Conservation (phyloP, 2,113 vertebrate species). For the Vombatus ursinus region DNA sequence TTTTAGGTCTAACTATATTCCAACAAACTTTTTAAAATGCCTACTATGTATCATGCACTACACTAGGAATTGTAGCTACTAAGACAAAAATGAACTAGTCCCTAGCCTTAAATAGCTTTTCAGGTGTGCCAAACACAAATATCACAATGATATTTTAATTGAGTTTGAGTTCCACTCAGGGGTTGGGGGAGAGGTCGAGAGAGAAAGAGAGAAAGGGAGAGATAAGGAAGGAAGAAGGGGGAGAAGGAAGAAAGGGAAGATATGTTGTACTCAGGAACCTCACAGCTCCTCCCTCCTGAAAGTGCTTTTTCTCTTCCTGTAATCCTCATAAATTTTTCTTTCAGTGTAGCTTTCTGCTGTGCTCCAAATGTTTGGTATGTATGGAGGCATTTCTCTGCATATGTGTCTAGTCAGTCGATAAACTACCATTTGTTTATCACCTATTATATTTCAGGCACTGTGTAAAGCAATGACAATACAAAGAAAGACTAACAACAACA, state of each 20-base stretch:
- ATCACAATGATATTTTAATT: too few relatives aligned
- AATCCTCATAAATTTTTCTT: background rate
- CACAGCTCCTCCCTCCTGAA: background rate
- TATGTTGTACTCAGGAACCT: background rate
- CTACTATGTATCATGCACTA: too few relatives aligned
- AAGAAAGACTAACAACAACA: too few relatives aligned
- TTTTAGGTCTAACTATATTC: too few relatives aligned
- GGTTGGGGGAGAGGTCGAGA: too few relatives aligned
- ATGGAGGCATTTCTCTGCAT: background rate
- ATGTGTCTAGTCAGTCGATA: background rate
- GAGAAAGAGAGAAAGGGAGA: background rate
- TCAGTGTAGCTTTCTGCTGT: background rate
- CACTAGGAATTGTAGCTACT: too few relatives aligned
- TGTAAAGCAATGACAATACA: background rate
- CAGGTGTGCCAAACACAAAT: too few relatives aligned
- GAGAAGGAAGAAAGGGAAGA: background rate
- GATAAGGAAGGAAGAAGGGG: too few relatives aligned
- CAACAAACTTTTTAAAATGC: too few relatives aligned
- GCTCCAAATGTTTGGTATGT: background rate
- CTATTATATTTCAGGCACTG: background rate
- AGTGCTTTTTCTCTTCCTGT: background rate
- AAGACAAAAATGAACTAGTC: too few relatives aligned
- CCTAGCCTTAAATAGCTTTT: too few relatives aligned
- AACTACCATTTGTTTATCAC: background rate
- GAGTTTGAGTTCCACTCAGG: too few relatives aligned